Conservation (phyloP, 2,797 vertebrate genomes). For the Potorous gilbertii region DNA sequence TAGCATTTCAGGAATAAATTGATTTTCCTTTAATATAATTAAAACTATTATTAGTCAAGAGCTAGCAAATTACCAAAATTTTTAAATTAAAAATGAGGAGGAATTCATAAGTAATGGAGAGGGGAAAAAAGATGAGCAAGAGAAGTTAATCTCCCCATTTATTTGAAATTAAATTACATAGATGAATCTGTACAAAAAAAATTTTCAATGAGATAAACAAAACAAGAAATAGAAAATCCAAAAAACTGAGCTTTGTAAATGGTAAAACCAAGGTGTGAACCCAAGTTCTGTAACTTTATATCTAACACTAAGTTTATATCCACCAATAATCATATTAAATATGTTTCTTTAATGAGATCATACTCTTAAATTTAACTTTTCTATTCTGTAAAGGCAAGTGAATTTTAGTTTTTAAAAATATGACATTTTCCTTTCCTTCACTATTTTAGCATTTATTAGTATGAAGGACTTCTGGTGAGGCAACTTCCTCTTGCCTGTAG, state of each 20-base stretch:
- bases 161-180: neutral
- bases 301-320: neutral
- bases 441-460: neutral
- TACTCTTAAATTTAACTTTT: neutral
- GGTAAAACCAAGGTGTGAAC: neutral
- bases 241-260: neutral
- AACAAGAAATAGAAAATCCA: neutral
- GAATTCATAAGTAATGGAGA: neutral
- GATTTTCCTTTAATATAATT: neutral
- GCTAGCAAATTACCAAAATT: neutral
- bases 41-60: neutral
- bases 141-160: neutral
- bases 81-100: neutral
- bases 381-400: neutral
- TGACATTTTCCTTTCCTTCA: neutral
- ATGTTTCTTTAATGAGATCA: neutral
- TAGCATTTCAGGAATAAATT: neutral
- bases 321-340: neutral
- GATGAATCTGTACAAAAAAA: neutral
- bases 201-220: neutral
- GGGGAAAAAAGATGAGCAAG: neutral
- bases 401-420: neutral
- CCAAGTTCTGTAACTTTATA: neutral
- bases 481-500: neutral
- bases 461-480: neutral